These are phyloP conservation scores for Drosophila percnosoma DNA, from an alignment of 2,888 invertebrate species.

Conservation along the genomic window DNA sequence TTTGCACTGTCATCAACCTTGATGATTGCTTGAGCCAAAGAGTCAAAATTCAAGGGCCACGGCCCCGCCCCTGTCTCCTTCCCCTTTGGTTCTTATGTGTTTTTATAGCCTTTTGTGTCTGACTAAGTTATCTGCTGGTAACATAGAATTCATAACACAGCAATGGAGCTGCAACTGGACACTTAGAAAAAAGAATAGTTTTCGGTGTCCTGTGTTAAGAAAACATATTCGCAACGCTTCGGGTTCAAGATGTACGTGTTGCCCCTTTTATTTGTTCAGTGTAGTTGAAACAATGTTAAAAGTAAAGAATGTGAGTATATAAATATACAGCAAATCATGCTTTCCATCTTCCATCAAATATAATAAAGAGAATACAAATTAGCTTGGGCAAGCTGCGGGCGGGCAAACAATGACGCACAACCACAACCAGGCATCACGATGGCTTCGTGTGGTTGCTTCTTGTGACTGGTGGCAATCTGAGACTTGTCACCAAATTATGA, in stretches of 20 bases:
- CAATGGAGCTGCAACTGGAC: constrained; percentile 17
- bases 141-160: constrained; percentile 70
- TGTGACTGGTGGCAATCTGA: constrained; percentile 63
- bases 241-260: background rate
- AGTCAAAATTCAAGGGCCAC: constrained; percentile 20
- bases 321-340: constrained; percentile 42
- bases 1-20: constrained; percentile 69
- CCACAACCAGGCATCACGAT: constrained; percentile 23
- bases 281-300: background rate
- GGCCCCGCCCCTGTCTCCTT: background rate
- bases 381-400: constrained; percentile 63
- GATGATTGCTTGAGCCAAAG: constrained; percentile 27
- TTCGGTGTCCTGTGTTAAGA: background rate
- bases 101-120: constrained; percentile 74
- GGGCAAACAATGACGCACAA: constrained; percentile 13
- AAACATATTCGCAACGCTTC: background rate
- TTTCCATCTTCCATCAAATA: constrained; percentile 55
- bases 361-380: constrained; percentile 75
- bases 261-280: constrained; percentile 2
- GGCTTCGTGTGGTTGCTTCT: constrained; percentile 17
- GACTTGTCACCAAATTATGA: constrained; percentile 79
- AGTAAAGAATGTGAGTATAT: background rate
- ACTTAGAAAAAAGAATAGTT: background rate
- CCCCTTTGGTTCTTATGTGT: constrained; percentile 17
- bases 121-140: constrained; percentile 65